Evolutionary conservation across 2,888 invertebrate genomes (phyloP).

Genomic region (Agonum fuliginosum): DNA sequence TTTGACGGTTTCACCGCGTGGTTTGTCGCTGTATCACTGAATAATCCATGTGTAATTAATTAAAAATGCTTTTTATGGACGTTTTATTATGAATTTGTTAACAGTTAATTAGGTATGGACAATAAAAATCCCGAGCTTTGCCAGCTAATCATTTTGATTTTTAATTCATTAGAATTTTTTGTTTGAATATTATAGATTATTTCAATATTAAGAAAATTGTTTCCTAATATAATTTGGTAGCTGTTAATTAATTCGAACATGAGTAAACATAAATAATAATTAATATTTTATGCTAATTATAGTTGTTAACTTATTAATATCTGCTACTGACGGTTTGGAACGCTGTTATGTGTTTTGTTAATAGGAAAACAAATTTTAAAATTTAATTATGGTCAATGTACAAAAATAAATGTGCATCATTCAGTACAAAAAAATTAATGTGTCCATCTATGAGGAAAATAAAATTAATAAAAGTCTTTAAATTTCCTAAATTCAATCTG

Average conservation of each 20-base stretch:
- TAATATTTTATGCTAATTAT: neutral
- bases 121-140: slow-evolving; percentile 42
- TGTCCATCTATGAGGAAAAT: too few relatives aligned
- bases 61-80: slow-evolving; percentile 53
- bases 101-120: slow-evolving; percentile 50
- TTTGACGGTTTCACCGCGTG: slow-evolving; percentile 42
- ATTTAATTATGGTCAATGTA: too few relatives aligned
- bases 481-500: too few relatives aligned
- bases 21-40: slow-evolving; percentile 42
- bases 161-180: slow-evolving; percentile 5
- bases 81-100: slow-evolving; percentile 54
- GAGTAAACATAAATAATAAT: slow-evolving; percentile 13
- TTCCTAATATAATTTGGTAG: neutral
- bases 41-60: slow-evolving; percentile 56
- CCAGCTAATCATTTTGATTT: slow-evolving; percentile 28
- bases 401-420: too few relatives aligned
- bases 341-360: too few relatives aligned
- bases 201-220: neutral
- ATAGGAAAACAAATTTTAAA: too few relatives aligned
- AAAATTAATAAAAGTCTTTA: too few relatives aligned
- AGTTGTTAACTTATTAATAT: neutral
- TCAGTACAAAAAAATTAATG: too few relatives aligned
- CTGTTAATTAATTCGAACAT: neutral
- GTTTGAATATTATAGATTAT: neutral
- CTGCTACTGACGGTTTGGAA: too few relatives aligned